Percentiles rank a stretch among this genome's conserved stretches.
phyloP scores from a whole-genome alignment of 2,113 vertebrate species.

The Malurus alboscapulatus region DNA sequence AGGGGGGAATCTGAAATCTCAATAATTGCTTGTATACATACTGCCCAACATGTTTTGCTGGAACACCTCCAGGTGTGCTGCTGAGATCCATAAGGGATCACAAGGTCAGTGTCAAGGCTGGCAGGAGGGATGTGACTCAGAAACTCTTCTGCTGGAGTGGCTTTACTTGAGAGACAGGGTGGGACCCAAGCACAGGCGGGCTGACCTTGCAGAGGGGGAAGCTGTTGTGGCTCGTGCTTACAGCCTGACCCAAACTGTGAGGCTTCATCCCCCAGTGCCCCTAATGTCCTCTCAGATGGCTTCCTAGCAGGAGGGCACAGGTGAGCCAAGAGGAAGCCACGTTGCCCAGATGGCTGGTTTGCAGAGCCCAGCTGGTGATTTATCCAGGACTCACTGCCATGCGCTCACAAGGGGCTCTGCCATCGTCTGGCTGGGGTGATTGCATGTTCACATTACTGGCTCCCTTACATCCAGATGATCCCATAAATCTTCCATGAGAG shows the following conservation, averaged over 20 bases:
- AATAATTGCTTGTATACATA: neutral
- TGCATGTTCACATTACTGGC: neutral
- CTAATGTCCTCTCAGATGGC: slow-evolving; percentile 68
- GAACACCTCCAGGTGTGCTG: slow-evolving; percentile 45
- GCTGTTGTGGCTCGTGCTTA: slow-evolving; percentile 43
- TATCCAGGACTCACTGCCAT: slow-evolving; percentile 51
- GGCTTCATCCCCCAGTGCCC: slow-evolving; percentile 31
- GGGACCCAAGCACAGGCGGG: slow-evolving; percentile 13
- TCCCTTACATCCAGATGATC: slow-evolving; percentile 63
- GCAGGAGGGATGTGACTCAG: too few relatives aligned
- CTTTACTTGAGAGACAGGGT: neutral
- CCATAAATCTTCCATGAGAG: slow-evolving; percentile 67
- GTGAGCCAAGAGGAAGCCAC: slow-evolving; percentile 50
- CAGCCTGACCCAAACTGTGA: slow-evolving; percentile 46
- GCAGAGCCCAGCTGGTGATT: slow-evolving; percentile 60
- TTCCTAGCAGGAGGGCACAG: slow-evolving; percentile 50
- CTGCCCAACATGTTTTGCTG: neutral
- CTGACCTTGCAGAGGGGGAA: slow-evolving; percentile 54
- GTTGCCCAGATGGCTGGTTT: slow-evolving; percentile 71
- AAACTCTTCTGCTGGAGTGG: neutral
- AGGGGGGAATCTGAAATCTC: neutral
- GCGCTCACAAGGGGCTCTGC: neutral
- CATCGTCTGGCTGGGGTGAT: slow-evolving; percentile 15
- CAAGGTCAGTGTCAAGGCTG: too few relatives aligned
- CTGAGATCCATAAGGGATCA: neutral